A percentile compares a stretch with the other conserved stretches of the same genome.
Conservation (phyloP, 2,888 invertebrate genomes). For the Aquatica leii region DNA sequence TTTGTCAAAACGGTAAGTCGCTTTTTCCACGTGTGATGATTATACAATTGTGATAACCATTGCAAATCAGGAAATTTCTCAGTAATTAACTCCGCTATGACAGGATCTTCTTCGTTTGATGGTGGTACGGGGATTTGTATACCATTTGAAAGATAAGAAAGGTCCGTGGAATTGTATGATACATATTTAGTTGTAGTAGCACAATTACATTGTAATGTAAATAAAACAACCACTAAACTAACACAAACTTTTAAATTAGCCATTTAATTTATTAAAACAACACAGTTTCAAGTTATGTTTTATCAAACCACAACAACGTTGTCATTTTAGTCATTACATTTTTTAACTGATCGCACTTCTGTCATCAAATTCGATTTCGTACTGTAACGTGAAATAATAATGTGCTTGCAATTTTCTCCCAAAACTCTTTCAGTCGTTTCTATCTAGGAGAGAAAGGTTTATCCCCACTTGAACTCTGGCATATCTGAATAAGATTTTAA, state of each 20-base stretch:
- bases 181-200: slow-evolving; percentile 44
- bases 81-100: slow-evolving; percentile 41
- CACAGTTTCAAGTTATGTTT: slow-evolving; percentile 28
- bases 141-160: slow-evolving; percentile 58
- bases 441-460: slow-evolving; percentile 29
- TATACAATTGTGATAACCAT: slow-evolving; percentile 72
- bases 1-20: slow-evolving; percentile 45
- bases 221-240: slow-evolving; percentile 38
- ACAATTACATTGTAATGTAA: slow-evolving; percentile 34
- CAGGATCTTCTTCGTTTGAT: slow-evolving; percentile 42
- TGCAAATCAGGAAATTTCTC: slow-evolving; percentile 63
- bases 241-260: slow-evolving; percentile 29
- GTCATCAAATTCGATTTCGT: slow-evolving; percentile 24
- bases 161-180: slow-evolving; percentile 57
- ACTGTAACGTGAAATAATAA: slow-evolving; percentile 20
- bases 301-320: slow-evolving; percentile 20
- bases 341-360: slow-evolving; percentile 11
- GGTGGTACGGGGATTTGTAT: slow-evolving; percentile 56
- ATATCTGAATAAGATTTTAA: background rate
- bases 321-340: slow-evolving; percentile 20
- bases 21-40: slow-evolving; percentile 68
- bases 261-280: slow-evolving; percentile 21
- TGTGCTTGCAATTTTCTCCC: slow-evolving; percentile 25
- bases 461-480: slow-evolving; percentile 22
- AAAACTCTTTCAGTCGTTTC: background rate